Base-by-base conservation (phyloP, 1,140 invertebrate species). In the Potamilus streckersoni region DNA sequence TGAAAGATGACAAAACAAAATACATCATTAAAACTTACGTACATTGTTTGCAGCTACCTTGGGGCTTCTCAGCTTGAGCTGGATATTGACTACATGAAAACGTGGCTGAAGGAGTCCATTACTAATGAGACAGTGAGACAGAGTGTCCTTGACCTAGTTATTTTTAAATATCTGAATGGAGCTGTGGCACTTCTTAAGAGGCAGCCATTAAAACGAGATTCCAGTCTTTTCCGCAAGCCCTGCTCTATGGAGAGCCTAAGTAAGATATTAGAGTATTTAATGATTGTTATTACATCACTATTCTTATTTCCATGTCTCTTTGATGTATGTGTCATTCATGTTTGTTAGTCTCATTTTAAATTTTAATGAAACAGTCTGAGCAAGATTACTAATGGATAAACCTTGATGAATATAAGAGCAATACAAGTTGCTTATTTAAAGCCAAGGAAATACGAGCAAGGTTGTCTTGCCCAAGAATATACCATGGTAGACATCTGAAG, bases 51-150 rank as follows among this genome's bases (percentile, higher is more conserved):
- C 80, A 89, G 88, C 76, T 83, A 85, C 38, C 73, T 79, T 72
- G 88, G 88, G 23, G 88, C 88, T 17, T 83, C 81, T 60, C 88
- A 89, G 74, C 82, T 89, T 17, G 82, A 82, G 63, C 64, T 82
- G 55, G 88, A 89, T 80, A 82, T 87, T 57, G 76, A 76, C 14
- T 84, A 76, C 67, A 76, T 88, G 49, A 76, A 73, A 57, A 79
- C 81, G 16, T 85, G 85, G 83, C 77, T 89, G 15, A 71, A 78
- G 23, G 74, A 79, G 27, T 76, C 73, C 68, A 78, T 89, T 13
- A 62, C 55, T 2, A 82, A 82, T 55, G 71, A 80, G 16, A 84
- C 84, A 61, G 86, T 88, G 15, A 80, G 79, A 76, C 85, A 87
- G 67, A 87, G 82, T 66, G 74, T 88, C 20, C 80, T 83, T 27